Evolutionary conservation across 2,888 invertebrate species (phyloP).

Genomic region (Lymantria monacha): DNA sequence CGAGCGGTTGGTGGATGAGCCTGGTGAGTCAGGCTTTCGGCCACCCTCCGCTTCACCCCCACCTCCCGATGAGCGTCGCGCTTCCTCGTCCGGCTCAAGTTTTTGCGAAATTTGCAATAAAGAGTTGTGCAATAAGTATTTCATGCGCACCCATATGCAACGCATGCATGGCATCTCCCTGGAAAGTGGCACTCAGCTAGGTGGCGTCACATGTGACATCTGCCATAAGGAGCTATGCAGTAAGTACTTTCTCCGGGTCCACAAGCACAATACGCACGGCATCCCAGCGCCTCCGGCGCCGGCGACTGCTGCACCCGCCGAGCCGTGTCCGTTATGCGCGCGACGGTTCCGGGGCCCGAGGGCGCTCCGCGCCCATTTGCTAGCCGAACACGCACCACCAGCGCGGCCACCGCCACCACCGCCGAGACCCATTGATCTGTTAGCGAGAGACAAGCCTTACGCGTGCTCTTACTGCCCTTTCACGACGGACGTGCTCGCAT

Average conservation of each 20-base stretch:
- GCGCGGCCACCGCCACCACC: constrained; percentile 67
- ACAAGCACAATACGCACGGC: constrained; percentile 99
- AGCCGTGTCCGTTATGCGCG: constrained; percentile 90
- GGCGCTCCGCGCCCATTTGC: constrained; percentile 92
- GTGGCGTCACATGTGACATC: constrained; percentile 97
- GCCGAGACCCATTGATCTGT: constrained; percentile 82
- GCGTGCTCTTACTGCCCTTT: constrained; percentile 95
- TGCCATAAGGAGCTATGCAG: constrained; percentile 99
- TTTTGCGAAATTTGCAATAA: constrained; percentile 99
- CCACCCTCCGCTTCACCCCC: constrained; percentile 67
- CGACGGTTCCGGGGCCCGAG: constrained; percentile 93
- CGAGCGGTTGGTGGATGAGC: constrained; percentile 69
- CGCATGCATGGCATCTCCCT: constrained; percentile 98
- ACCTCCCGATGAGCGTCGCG: constrained; percentile 74
- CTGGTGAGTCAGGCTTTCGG: constrained; percentile 50
- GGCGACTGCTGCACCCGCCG: constrained; percentile 67
- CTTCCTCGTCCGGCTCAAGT: constrained; percentile 87
- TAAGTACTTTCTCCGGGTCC: constrained; percentile 98
- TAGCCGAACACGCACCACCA: constrained; percentile 91
- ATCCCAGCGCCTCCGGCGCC: constrained; percentile 92
- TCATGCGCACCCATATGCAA: constrained; percentile 99
- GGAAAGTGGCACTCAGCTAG: constrained; percentile 95
- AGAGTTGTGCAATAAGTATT: constrained; percentile 99
- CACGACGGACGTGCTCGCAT: constrained; percentile 93
- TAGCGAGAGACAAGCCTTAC: constrained; percentile 86